Base-by-base conservation (phyloP, 2,888 invertebrate genomes). In the Spodoptera littoralis region DNA sequence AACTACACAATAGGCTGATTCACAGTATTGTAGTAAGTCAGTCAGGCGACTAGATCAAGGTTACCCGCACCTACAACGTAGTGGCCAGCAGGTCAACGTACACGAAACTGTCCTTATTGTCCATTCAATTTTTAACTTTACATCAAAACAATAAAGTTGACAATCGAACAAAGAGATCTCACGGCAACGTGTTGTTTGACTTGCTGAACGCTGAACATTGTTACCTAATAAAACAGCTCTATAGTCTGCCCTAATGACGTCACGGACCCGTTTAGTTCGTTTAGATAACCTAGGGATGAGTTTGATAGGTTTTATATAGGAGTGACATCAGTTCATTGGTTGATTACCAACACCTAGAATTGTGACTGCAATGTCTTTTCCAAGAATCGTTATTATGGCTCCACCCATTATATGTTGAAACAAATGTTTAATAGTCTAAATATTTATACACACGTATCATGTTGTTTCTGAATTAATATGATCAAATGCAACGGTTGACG, bases 1-100 rank as follows among this genome's bases (percentile, higher is more conserved):
- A 48, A 60, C 54, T 51, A 75, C 57, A 77, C 60, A 77, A 76
- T 75, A 45, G 43, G 57, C 52, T 75, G 78, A 76, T 62, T 76
- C 78, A 66, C 55, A 56, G 30, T 24, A 64, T 77, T 75, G 60
- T 75, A 75, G 78, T 65, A 59, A 49, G 53, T 44, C 43, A 61
- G 55, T 47, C 61, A 73, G 60, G 50, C 60, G 63, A 63, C 12
- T 42, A 43, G 48, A 60, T 66, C 71, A 78, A 78, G 76, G 76
- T 46, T 54, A 43, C 46, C 62, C 55, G 52, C 49, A 49, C 52
- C 59, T 56, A 60, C 41, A 36, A 9, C 6, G 6, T 8, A 36
- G 36, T 2, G 8, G 2, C 8, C 9, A 36, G 36, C 36, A 36
- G 8, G 9, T 36, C 36, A 36, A 36, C 8, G 6, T 36, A 9